A percentile compares a stretch with the other conserved stretches of the same genome.
These are phyloP conservation scores for Notechis scutatus DNA, from an alignment of 2,113 vertebrate species.

Conservation along the genomic window DNA sequence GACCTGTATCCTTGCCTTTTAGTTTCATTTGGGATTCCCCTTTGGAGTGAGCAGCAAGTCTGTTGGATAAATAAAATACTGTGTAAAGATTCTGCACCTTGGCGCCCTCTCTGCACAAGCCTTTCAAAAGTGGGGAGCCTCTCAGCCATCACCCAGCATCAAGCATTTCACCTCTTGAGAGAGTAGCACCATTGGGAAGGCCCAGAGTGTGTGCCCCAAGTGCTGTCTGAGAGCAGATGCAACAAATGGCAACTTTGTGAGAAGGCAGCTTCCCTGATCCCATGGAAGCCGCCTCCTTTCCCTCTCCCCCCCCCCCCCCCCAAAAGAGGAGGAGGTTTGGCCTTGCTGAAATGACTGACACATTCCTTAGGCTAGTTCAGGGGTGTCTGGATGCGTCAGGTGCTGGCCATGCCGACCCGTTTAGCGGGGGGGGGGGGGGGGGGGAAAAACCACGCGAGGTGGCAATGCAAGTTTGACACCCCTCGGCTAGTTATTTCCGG, in stretches of 20 bases:
- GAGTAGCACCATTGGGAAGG: neutral
- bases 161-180: neutral
- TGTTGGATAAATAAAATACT: slow-evolving; percentile 32
- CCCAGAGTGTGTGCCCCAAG: neutral
- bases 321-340: neutral
- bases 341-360: neutral
- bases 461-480: no score
- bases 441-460: no score
- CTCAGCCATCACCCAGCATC: neutral
- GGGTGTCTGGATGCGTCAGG: no score
- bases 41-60: slow-evolving; percentile 23
- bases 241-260: neutral
- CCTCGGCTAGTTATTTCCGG: neutral
- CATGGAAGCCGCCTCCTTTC: neutral
- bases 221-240: neutral
- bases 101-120: slow-evolving; percentile 15
- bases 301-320: accelerated
- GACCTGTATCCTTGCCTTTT: slow-evolving; percentile 21
- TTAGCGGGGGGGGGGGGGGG: no score
- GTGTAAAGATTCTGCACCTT: slow-evolving; percentile 25
- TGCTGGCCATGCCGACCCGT: no score
- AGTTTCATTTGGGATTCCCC: slow-evolving; percentile 15
- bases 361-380: neutral
- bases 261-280: neutral
- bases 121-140: neutral